Percentiles rank a stretch among this genome's conserved stretches.
Evolutionary conservation across 2,888 invertebrate species (phyloP).

Genomic region (Morinoia aosen): DNA sequence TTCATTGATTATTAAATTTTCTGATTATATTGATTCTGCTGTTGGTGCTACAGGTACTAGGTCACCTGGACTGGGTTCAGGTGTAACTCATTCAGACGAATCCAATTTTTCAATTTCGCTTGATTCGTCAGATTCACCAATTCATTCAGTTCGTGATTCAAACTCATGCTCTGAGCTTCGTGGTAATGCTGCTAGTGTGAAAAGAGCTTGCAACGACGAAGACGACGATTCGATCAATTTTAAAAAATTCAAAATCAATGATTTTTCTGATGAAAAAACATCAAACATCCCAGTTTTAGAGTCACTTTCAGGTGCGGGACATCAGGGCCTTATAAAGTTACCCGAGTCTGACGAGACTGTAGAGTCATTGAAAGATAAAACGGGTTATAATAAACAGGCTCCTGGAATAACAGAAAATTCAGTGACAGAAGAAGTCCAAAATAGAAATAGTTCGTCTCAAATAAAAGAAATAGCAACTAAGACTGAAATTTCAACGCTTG

Average conservation of each 20-base stretch:
- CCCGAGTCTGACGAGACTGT: background rate
- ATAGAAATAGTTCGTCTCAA: background rate
- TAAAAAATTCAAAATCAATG: background rate
- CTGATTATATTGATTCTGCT: background rate
- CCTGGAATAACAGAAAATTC: background rate
- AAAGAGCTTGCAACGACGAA: background rate
- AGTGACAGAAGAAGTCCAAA: background rate
- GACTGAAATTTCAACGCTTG: background rate
- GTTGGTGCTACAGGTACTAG: background rate
- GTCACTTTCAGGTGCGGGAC: background rate
- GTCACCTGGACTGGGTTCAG: background rate
- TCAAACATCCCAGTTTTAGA: background rate
- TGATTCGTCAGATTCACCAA: background rate
- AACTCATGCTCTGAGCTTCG: background rate
- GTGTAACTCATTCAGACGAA: background rate
- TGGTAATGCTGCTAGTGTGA: background rate
- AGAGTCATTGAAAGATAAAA: background rate
- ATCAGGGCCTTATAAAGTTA: background rate
- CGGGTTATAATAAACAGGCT: background rate
- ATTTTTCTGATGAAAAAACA: background rate
- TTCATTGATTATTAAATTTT: background rate
- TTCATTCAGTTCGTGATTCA: background rate
- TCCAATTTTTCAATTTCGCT: background rate
- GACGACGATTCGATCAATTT: background rate
- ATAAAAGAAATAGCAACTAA: background rate